These are phyloP conservation scores for Rhaphigaster nebulosa DNA, from an alignment of 2,888 invertebrate species.

Conservation along the genomic window DNA sequence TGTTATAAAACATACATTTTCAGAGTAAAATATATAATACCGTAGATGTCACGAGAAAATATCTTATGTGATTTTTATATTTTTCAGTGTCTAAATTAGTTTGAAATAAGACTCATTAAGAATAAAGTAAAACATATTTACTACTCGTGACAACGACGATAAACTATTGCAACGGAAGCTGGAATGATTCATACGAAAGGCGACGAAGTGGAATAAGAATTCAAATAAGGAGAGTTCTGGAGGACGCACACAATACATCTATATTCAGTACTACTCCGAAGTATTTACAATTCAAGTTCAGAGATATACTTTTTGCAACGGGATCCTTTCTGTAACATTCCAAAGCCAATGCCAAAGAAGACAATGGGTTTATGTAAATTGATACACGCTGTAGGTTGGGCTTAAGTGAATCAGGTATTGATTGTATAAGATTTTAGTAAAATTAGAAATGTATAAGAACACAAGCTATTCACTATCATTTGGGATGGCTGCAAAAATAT, in stretches of 20 bases:
- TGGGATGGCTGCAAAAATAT: too few relatives aligned
- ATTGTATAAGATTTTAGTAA: too few relatives aligned
- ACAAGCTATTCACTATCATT: too few relatives aligned
- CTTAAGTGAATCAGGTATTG: neutral
- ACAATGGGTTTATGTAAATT: neutral
- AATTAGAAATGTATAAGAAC: too few relatives aligned
- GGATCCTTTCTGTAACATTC: neutral
- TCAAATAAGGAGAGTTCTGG: neutral
- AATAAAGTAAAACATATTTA: too few relatives aligned
- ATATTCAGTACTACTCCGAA: neutral
- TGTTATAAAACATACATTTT: too few relatives aligned
- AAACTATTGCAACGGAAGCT: neutral
- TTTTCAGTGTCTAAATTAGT: too few relatives aligned
- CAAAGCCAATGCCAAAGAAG: neutral
- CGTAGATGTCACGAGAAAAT: too few relatives aligned
- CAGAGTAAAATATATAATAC: too few relatives aligned
- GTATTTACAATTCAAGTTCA: neutral
- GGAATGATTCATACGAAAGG: neutral
- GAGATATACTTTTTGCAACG: neutral
- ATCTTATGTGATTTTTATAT: too few relatives aligned
- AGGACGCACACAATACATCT: neutral
- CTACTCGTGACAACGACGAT: too few relatives aligned
- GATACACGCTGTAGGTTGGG: neutral
- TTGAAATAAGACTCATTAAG: too few relatives aligned
- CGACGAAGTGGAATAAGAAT: neutral